A percentile compares a stretch with the other conserved stretches of the same genome.
Conservation (phyloP, 2,888 invertebrate genomes). For the Epinotia bilunana region DNA sequence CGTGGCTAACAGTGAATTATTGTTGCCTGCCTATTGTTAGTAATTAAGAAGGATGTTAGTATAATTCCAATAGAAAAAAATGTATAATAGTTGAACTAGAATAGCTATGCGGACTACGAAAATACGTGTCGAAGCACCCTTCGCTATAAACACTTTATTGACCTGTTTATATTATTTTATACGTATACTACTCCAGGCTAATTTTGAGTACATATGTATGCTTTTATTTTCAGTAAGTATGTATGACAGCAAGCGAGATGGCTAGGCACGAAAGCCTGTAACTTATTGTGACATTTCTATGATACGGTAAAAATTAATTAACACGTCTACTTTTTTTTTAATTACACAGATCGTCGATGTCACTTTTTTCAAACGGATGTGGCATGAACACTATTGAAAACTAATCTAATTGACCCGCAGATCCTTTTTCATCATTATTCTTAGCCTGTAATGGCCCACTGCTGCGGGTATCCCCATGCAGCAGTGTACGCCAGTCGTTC, state of each 20-base stretch:
- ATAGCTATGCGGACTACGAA: neutral
- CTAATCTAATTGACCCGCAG: neutral
- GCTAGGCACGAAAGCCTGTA: too few species aligned
- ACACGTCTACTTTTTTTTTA: too few species aligned
- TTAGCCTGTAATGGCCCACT: too few species aligned
- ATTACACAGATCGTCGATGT: neutral
- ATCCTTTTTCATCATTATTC: neutral
- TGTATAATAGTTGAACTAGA: neutral
- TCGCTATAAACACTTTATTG: too few species aligned
- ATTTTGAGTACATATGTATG: too few species aligned
- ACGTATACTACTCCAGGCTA: too few species aligned
- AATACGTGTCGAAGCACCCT: conserved; percentile 7
- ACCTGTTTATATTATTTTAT: too few species aligned
- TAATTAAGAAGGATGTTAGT: conserved; percentile 36
- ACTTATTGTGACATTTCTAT: neutral
- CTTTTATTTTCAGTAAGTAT: too few species aligned
- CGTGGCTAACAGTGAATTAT: conserved; percentile 35
- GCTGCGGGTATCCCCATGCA: too few species aligned
- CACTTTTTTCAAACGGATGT: neutral
- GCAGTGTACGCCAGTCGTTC: too few species aligned
- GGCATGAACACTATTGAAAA: too few species aligned
- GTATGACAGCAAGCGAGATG: too few species aligned
- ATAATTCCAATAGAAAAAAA: conserved; percentile 6
- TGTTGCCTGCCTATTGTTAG: conserved; percentile 37
- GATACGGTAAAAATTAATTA: neutral